phyloP scores from a whole-genome alignment of 1,140 invertebrate species.

The Euura saliciscinereae region DNA sequence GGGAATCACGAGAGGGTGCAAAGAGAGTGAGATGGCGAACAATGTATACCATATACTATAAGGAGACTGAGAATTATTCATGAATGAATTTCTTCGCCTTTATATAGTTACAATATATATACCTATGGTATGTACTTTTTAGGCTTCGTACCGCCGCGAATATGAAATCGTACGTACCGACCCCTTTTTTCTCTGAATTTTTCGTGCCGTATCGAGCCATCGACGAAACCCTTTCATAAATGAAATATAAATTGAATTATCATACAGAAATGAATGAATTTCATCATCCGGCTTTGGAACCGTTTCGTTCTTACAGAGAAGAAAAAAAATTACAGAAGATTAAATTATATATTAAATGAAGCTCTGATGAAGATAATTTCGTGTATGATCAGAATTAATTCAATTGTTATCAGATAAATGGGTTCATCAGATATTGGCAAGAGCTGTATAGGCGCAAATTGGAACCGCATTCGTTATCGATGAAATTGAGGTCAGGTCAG shows the following conservation, averaged over 20 bases:
- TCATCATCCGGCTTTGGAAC: no score
- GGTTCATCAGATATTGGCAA: no score
- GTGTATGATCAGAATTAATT: no score
- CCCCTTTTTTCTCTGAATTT: neutral
- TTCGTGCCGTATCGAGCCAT: neutral
- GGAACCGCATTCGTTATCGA: neutral
- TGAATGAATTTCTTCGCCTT: neutral
- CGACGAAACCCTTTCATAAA: neutral
- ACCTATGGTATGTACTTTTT: no score
- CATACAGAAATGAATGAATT: no score
- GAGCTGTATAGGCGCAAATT: neutral
- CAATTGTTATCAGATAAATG: no score
- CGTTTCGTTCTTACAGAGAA: no score
- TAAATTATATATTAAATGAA: no score
- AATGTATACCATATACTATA: neutral
- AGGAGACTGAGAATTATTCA: neutral
- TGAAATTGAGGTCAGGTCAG: neutral
- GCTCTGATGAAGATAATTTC: no score
- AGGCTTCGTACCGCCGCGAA: no score
- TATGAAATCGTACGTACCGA: neutral
- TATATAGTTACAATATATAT: no score
- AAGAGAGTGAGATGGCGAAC: neutral
- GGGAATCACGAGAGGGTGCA: neutral
- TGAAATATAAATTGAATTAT: neutral
- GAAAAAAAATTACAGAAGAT: no score